These are phyloP conservation scores for Sipha maydis DNA, from an alignment of 2,888 invertebrate species.

Conservation along the genomic window DNA sequence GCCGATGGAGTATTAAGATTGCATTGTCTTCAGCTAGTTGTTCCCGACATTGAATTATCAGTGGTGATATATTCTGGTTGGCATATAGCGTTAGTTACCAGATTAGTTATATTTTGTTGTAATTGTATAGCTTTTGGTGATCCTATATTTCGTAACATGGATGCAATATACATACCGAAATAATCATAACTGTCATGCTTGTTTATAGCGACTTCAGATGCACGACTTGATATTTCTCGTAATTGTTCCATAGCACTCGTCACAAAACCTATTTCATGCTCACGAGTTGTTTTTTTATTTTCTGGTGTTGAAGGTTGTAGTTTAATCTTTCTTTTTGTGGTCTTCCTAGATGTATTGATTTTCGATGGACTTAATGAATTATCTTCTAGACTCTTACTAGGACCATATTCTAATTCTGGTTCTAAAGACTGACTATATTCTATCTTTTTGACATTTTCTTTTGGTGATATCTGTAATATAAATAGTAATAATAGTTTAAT, in stretches of 20 bases:
- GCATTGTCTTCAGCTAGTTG: constrained; percentile 31
- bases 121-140: constrained; percentile 31
- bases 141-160: constrained; percentile 22
- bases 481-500: not conserved
- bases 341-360: not conserved
- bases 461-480: not conserved
- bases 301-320: not conserved
- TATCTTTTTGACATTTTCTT: not conserved
- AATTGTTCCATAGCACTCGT: constrained; percentile 25
- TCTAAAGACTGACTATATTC: not conserved
- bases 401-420: not conserved
- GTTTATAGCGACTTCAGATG: constrained; percentile 13
- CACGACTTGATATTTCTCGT: constrained; percentile 44
- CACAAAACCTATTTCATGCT: constrained; percentile 37
- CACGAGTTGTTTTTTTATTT: not conserved
- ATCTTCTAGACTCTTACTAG: not conserved
- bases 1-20: constrained; percentile 26
- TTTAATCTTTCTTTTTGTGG: constrained; percentile 13
- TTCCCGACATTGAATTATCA: constrained; percentile 16
- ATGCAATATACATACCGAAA: constrained; percentile 34
- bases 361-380: not conserved
- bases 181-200: constrained; percentile 25
- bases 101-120: constrained; percentile 30
- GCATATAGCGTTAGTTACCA: constrained; percentile 27
- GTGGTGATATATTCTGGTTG: not conserved